Conservation (phyloP, 2,113 vertebrate species). For the Phocoena sinus region DNA sequence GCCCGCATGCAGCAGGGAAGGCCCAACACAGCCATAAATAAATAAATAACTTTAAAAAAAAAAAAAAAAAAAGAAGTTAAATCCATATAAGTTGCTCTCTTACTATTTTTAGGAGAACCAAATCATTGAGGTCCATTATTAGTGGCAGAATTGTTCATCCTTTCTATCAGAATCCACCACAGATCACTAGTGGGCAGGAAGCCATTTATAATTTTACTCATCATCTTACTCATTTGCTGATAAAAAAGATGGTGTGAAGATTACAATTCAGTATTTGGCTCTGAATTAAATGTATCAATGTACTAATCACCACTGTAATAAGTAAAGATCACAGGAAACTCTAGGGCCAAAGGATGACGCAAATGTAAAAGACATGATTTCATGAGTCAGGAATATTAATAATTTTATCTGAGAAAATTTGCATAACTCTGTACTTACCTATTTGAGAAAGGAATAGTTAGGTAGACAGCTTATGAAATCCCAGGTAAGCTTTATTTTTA, state of each 20-base stretch:
- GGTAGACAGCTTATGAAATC: neutral
- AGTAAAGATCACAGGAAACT: neutral
- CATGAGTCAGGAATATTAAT: conserved; percentile 26
- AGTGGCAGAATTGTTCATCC: neutral
- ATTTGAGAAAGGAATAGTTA: neutral
- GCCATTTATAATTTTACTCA: conserved; percentile 43
- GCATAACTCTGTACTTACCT: neutral
- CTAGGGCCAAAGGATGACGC: neutral
- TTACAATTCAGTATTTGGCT: neutral
- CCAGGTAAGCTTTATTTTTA: neutral
- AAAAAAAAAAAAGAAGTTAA: neutral
- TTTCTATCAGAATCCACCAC: conserved; percentile 23
- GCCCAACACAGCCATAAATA: too few relatives aligned
- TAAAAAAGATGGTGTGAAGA: neutral
- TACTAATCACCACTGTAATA: neutral
- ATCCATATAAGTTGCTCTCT: conserved; percentile 33
- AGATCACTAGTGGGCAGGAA: conserved; percentile 18
- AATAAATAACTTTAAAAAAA: too few relatives aligned
- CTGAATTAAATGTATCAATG: neutral
- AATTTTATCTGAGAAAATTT: conserved; percentile 20
- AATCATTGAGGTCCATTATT: neutral
- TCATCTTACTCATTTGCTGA: neutral
- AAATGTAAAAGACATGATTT: neutral
- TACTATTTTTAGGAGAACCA: conserved; percentile 16
- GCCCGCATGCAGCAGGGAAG: too few relatives aligned